A percentile compares a stretch with the other conserved stretches of the same genome.
Evolutionary conservation across 2,797 vertebrate genomes (phyloP).

Genomic region (Melanotaenia boesemani): DNA sequence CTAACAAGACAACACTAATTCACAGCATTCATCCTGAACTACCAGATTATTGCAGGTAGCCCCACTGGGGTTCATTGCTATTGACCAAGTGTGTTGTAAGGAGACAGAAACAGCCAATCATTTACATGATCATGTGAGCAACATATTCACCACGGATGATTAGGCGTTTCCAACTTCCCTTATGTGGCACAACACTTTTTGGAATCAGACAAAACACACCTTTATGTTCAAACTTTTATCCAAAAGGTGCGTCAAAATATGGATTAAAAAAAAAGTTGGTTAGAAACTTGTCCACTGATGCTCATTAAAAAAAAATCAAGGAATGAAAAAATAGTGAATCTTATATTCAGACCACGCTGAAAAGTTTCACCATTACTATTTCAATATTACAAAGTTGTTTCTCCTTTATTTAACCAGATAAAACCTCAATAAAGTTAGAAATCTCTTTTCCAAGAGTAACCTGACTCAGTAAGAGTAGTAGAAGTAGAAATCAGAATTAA

Average conservation of each 20-base stretch:
- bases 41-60: background rate
- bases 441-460: background rate
- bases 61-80: background rate
- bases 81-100: background rate
- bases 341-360: background rate
- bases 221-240: background rate
- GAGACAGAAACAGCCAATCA: background rate
- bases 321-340: background rate
- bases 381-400: background rate
- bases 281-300: background rate
- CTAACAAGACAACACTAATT: constrained; percentile 30
- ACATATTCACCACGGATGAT: background rate
- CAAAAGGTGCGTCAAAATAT: background rate
- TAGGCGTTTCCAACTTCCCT: no score
- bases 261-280: background rate
- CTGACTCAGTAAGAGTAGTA: background rate
- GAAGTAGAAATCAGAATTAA: background rate
- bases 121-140: background rate
- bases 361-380: background rate
- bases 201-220: background rate
- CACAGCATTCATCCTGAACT: constrained; percentile 2
- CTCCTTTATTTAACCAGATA: background rate
- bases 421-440: background rate
- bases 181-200: background rate
- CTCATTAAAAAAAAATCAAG: background rate